Conservation (phyloP, 2,888 invertebrate genomes). For the Agonopterix alstromeriana region DNA sequence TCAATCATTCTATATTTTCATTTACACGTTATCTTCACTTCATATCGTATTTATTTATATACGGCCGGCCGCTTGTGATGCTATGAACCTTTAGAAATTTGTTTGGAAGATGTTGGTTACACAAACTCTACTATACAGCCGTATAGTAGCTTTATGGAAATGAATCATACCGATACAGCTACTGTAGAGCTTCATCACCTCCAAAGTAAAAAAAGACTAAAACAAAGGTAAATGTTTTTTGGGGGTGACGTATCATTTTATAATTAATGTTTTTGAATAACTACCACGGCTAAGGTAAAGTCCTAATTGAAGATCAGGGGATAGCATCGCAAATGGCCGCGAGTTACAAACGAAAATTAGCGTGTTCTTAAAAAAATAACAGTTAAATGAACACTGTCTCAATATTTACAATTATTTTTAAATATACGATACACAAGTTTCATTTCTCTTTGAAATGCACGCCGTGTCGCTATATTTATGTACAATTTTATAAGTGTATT, state of each 20-base stretch:
- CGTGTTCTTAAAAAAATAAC: constrained; percentile 67
- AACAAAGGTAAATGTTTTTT: too few relatives aligned
- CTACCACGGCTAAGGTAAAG: too few relatives aligned
- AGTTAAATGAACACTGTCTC: constrained; percentile 66
- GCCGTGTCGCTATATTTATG: constrained; percentile 27
- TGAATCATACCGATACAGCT: too few relatives aligned
- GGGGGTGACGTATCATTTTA: too few relatives aligned
- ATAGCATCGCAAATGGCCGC: constrained; percentile 36
- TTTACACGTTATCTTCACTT: constrained; percentile 20
- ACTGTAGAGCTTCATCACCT: too few relatives aligned
- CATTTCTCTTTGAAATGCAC: constrained; percentile 24
- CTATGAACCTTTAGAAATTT: constrained; percentile 7
- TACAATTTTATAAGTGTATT: constrained; percentile 38
- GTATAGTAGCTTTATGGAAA: too few relatives aligned
- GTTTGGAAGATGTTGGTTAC: not conserved
- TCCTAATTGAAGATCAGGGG: not conserved
- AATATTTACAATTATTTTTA: constrained; percentile 61
- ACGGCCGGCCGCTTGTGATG: constrained; percentile 17
- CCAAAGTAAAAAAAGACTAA: too few relatives aligned
- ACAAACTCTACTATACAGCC: too few relatives aligned
- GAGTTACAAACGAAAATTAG: constrained; percentile 30
- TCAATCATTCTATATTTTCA: constrained; percentile 23
- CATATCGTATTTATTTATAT: not conserved
- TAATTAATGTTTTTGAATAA: not conserved
- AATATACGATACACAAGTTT: constrained; percentile 52